Evolutionary conservation across 2,888 invertebrate genomes (phyloP).

Genomic region (Spatulosminthurus flaviceps): DNA sequence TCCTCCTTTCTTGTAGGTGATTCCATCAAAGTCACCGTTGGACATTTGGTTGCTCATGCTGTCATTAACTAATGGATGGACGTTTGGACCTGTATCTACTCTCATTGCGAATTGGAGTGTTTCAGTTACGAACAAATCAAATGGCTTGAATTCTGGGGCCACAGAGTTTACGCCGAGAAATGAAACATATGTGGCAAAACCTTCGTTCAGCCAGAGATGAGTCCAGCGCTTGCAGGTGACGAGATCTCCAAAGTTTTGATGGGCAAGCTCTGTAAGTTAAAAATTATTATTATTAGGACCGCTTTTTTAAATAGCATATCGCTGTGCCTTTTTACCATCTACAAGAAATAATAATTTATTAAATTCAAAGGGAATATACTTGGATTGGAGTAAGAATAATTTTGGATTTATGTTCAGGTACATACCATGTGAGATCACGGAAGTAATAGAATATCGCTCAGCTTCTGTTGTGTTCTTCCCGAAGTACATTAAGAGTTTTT

Average conservation of each 20-base stretch:
- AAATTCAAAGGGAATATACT: no score
- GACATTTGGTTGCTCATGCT: constrained; percentile 66
- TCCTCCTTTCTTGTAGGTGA: constrained; percentile 68
- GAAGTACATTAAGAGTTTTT: constrained; percentile 42
- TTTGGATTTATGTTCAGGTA: no score
- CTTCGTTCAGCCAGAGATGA: constrained; percentile 53
- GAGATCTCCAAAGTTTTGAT: constrained; percentile 50
- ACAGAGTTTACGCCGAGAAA: constrained; percentile 54
- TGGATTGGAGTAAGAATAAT: no score
- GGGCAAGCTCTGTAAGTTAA: constrained; percentile 39
- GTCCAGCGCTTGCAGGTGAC: constrained; percentile 46
- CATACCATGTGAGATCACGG: constrained; percentile 44
- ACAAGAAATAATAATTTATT: no score
- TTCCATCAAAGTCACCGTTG: constrained; percentile 67
- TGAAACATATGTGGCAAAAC: constrained; percentile 61
- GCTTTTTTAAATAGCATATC: no score
- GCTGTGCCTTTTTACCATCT: no score
- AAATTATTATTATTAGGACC: no score
- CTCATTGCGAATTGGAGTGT: constrained; percentile 64
- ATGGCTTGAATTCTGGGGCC: constrained; percentile 58
- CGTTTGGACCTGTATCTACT: constrained; percentile 66
- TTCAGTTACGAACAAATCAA: constrained; percentile 54
- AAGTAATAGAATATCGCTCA: constrained; percentile 36
- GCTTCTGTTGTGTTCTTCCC: constrained; percentile 34
- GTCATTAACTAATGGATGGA: constrained; percentile 68